Base-by-base conservation (phyloP, 23 tunicate genomes). In the Ascidia mentula region DNA sequence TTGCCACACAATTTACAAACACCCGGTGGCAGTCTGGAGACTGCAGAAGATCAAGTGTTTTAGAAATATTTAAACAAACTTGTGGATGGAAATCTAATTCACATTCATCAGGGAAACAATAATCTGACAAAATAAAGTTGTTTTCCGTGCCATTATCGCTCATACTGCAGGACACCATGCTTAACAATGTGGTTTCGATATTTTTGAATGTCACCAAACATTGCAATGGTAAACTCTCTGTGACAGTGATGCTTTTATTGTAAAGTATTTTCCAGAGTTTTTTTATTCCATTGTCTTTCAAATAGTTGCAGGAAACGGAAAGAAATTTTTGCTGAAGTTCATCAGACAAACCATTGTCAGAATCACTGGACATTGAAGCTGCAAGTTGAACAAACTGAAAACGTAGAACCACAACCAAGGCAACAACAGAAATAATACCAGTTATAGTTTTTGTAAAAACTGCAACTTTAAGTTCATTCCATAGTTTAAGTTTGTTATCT, bases 391-490 rank as follows among this genome's bases (percentile, higher is more conserved):
- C 69, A 9, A 91, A 69, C 60, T 91, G 97, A 9, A 91, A 38
- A 37, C 77, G 75, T 32, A 82, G 24, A 22, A 82, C 79, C 40
- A 82, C 80, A 22, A 59, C 32, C 0, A 79, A 35, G 36, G 86
- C 26, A 70, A 59, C 46, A 32, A 75, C 38, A 36, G 83, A 33
- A 77, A 60, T 81, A 72, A 91, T 60, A 18, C 81, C 84, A 33
- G 90, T 72, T 1, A 65, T 46, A 37, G 86, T 46, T 33, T 53
- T 59, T 30, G 87, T 46, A 34, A 91, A 85, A 26, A 91, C 86
- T 28, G 72, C 40, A 38, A 91, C 46, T 78, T 91, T 91, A 6
- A 91, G 40, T 28, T 91, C 84, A 72, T 91, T 88, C 97, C 97
- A 91, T 20, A 86, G 84, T 20, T 45, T 59, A 32, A 91, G 24